Evolutionary conservation across 2,888 invertebrate genomes (phyloP), one percentile per base, ranked within the genome.

Genomic region (Zaprionus bogoriensis): DNA sequence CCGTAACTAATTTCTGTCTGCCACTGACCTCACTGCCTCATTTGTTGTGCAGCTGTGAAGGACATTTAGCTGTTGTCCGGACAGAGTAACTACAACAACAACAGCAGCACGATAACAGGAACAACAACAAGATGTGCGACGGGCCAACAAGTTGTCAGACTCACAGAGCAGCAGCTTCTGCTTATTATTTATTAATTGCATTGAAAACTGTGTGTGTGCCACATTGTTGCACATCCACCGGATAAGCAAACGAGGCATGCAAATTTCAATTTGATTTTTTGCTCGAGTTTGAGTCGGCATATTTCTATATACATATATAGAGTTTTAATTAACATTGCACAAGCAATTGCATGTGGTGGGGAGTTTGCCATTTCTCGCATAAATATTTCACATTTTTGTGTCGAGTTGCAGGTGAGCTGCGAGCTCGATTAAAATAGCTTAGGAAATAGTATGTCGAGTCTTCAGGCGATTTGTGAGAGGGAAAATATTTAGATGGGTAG

Each of bases 141-240:
- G n/a, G 28, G 20, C 7, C 14, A 45, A 42, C 48, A 36, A 45
- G 54, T 47, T 75, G 84, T 80, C 77, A 60, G 22, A n/a, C 41
- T 23, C 57, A 62, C 41, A 27, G 50, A 42, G 44, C 30, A 41
- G 12, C 65, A 62, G 59, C 44, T 52, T 32, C 32, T 42, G 47
- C 70, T 73, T 60, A 76, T 80, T 82, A 82, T 79, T 82, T 76
- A 80, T 74, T 85, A 83, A 85, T 79, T 70, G 70, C 51, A 76
- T 76, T 65, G 53, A 14, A 36, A 36, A 63, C 64, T 70, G 61
- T 60, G 45, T 59, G 52, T 73, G 70, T 59, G 20, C 57, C 48
- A 19, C 61, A 28, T 61, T 61, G 48, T 60, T 54, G 55, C 61
- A 44, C 27, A 27, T 55, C 19, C 17, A n/a, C n/a, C n/a, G n/a